These are phyloP conservation scores for Mycalesis mineus DNA, from an alignment of 2,888 invertebrate genomes.

Conservation along the genomic window DNA sequence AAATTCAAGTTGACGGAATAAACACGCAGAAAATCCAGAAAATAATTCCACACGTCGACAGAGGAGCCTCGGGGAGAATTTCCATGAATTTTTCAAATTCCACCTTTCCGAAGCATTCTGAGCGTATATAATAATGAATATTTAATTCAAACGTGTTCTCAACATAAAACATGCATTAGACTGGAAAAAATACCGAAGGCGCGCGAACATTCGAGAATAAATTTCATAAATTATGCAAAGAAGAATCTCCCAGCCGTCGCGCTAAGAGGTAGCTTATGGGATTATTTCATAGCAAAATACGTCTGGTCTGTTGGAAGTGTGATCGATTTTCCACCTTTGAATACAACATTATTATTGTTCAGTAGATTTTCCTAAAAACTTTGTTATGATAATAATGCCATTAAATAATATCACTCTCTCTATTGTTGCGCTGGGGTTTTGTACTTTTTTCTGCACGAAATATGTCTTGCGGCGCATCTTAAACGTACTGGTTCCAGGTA, in stretches of 20 bases:
- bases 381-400: no score
- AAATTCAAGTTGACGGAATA: no score
- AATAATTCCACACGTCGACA: not conserved
- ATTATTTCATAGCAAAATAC: constrained; percentile 1
- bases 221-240: constrained; percentile 31
- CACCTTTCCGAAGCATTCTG: not conserved
- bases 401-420: no score
- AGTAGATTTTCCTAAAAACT: no score
- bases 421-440: no score
- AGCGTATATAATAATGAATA: not conserved
- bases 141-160: constrained; percentile 11
- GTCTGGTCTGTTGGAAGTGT: not conserved
- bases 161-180: constrained; percentile 32
- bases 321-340: not conserved
- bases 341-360: not conserved
- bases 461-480: no score
- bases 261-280: not conserved
- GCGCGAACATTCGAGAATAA: constrained; percentile 25
- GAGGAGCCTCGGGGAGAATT: not conserved
- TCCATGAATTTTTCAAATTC: not conserved
- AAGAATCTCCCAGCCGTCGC: not conserved
- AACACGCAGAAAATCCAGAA: not conserved
- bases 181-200: constrained; percentile 18
- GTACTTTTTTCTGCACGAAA: no score
- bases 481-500: no score